Conservation (phyloP, 2,888 invertebrate species). For the Drosophila formosana region DNA sequence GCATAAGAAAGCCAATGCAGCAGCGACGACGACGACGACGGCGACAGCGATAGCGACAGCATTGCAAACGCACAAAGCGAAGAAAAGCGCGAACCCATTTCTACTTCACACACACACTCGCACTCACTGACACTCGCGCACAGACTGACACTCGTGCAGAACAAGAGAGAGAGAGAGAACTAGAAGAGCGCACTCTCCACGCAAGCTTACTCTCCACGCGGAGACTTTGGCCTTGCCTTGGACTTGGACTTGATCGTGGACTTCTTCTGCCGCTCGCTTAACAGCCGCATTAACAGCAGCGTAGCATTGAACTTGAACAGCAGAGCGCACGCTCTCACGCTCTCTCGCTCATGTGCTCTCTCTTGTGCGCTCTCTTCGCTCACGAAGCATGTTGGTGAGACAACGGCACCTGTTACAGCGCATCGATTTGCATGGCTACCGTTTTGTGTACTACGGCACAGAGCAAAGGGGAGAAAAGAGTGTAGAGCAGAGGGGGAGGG, state of each 20-base stretch:
- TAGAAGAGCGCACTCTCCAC: slow-evolving; percentile 57
- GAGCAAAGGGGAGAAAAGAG: neutral
- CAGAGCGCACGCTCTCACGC: slow-evolving; percentile 29
- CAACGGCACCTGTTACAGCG: slow-evolving; percentile 74
- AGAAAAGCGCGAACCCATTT: slow-evolving; percentile 76
- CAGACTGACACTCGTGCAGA: slow-evolving; percentile 48
- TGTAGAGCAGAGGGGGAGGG: neutral
- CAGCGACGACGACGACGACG: slow-evolving; percentile 16
- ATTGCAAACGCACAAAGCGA: slow-evolving; percentile 64
- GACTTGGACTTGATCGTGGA: neutral
- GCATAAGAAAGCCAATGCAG: slow-evolving; percentile 32
- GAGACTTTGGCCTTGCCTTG: neutral
- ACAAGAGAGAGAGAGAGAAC: slow-evolving; percentile 54
- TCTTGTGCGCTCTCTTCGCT: neutral
- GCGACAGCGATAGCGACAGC: slow-evolving; percentile 21
- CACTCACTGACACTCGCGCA: slow-evolving; percentile 4
- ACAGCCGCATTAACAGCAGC: slow-evolving; percentile 53
- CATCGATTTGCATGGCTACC: slow-evolving; percentile 68
- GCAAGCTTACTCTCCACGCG: slow-evolving; percentile 49
- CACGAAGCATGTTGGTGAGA: slow-evolving; percentile 24
- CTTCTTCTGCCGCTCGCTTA: slow-evolving; percentile 20
- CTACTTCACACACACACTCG: slow-evolving; percentile 50
- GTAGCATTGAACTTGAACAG: slow-evolving; percentile 76
- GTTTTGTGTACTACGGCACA: slow-evolving; percentile 34
- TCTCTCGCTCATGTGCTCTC: neutral